Evolutionary conservation across 1,140 invertebrate genomes (phyloP).

Genomic region (Drosophila neocordata): DNA sequence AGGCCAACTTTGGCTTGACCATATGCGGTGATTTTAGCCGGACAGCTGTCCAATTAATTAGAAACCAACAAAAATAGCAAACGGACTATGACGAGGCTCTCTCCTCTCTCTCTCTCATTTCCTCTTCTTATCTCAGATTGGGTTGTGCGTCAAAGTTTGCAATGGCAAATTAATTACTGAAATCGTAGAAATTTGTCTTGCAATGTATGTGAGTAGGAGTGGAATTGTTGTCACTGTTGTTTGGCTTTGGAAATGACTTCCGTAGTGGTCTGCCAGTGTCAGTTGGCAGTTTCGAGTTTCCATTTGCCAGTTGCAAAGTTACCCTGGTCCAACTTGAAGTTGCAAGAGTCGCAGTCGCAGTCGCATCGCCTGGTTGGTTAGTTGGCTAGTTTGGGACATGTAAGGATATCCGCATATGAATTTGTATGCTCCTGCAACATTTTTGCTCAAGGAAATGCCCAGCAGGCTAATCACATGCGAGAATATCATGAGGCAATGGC

Average conservation of each 20-base stretch:
- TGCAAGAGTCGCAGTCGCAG: not conserved
- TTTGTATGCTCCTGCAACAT: conserved; percentile 64
- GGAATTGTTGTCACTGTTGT: conserved; percentile 56
- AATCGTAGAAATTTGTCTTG: conserved; percentile 80
- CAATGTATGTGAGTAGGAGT: conserved; percentile 18
- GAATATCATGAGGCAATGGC: not conserved
- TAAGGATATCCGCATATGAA: conserved; percentile 81
- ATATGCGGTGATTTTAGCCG: conserved; percentile 58
- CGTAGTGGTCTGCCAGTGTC: conserved; percentile 36
- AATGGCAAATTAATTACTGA: conserved; percentile 80
- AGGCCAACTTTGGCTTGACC: conserved; percentile 41
- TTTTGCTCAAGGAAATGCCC: conserved; percentile 70
- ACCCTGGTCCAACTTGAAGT: conserved; percentile 9
- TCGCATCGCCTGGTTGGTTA: no score
- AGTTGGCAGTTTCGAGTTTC: conserved; percentile 21
- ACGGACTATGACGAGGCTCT: conserved; percentile 63
- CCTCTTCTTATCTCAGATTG: not conserved
- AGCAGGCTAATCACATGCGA: conserved; percentile 55
- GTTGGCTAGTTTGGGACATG: conserved; percentile 17
- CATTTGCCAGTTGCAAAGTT: conserved; percentile 45
- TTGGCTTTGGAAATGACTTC: conserved; percentile 75
- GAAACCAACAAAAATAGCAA: conserved; percentile 56
- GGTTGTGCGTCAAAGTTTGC: conserved; percentile 62
- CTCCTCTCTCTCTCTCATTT: conserved; percentile 10
- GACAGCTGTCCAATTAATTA: conserved; percentile 74